Conservation (phyloP, 2,113 vertebrate genomes). For the Tamias sibiricus region DNA sequence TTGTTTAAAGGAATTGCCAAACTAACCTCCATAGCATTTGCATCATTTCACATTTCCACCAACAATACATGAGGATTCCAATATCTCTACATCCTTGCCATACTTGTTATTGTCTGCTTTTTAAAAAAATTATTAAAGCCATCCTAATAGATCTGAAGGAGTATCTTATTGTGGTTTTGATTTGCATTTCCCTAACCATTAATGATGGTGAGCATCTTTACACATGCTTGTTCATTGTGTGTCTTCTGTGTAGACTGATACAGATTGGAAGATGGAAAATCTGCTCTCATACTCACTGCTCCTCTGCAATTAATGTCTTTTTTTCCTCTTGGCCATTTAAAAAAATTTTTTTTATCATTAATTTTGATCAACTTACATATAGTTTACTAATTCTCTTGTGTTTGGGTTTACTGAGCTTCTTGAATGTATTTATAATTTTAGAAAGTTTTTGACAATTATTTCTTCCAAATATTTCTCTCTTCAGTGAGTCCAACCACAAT, state of each 20-base stretch:
- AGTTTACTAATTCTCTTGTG: neutral
- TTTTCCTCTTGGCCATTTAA: too few species aligned
- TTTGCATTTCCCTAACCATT: neutral
- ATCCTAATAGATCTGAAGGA: neutral
- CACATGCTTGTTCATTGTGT: neutral
- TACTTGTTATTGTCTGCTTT: neutral
- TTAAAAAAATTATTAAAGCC: neutral
- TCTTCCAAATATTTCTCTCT: neutral
- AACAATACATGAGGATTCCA: neutral
- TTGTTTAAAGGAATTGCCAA: neutral
- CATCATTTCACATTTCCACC: neutral
- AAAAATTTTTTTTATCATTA: too few species aligned
- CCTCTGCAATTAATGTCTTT: too few species aligned
- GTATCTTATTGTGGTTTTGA: neutral
- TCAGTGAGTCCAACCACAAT: neutral
- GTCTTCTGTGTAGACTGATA: neutral
- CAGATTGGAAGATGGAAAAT: neutral
- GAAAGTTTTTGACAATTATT: neutral
- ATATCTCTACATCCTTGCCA: neutral
- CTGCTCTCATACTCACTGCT: neutral
- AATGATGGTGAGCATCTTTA: neutral
- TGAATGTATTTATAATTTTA: neutral
- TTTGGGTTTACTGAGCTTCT: neutral
- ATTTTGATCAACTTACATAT: neutral
- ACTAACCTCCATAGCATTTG: neutral